A percentile compares a stretch with the other conserved stretches of the same genome.
Conservation (phyloP, 2,797 vertebrate species). For the Enteromius unitaeniatus region DNA sequence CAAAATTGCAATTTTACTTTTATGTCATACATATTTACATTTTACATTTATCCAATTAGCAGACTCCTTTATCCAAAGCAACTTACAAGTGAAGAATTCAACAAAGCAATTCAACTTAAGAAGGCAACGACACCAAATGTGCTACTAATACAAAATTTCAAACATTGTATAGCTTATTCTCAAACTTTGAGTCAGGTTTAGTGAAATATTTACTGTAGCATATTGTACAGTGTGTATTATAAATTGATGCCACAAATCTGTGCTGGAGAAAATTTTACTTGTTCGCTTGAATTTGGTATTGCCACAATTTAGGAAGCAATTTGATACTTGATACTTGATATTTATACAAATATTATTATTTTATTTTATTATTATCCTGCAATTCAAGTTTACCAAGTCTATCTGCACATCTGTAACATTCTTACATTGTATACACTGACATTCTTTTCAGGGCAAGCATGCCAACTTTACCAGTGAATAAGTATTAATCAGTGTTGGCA, state of each 20-base stretch:
- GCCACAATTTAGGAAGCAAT: background rate
- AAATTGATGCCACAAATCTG: background rate
- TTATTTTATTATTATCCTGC: no score
- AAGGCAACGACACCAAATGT: background rate
- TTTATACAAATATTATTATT: background rate
- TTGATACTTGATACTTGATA: background rate
- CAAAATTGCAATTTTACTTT: background rate
- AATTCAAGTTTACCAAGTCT: background rate
- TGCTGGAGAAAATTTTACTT: background rate
- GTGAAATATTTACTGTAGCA: background rate
- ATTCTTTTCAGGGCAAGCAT: background rate
- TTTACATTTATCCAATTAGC: background rate
- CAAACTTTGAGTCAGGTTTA: background rate
- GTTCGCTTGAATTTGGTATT: background rate
- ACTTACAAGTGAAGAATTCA: background rate
- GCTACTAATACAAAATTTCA: background rate
- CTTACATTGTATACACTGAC: background rate
- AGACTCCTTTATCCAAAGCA: background rate
- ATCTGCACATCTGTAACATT: background rate
- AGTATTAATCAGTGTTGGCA: no score
- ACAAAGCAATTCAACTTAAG: background rate
- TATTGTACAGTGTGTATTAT: background rate
- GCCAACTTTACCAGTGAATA: background rate
- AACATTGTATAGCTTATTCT: background rate
- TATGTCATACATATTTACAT: background rate